Conservation (phyloP, 2,797 vertebrate genomes). For the Pempheris klunzingeri region DNA sequence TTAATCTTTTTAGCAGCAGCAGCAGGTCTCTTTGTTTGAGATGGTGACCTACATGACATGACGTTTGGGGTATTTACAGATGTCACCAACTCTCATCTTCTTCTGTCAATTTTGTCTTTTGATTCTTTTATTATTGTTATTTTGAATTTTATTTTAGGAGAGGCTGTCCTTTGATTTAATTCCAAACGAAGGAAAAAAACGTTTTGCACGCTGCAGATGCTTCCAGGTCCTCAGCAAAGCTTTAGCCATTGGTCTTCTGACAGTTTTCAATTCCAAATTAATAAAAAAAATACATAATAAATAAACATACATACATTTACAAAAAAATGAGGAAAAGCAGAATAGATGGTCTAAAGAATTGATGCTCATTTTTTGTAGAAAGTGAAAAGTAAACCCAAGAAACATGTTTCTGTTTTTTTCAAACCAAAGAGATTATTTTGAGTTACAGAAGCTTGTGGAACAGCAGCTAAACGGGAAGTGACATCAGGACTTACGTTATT, state of each 20-base stretch:
- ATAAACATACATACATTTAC: not conserved
- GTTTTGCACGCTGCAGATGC: too few relatives aligned
- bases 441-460: not conserved
- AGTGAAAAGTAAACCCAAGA: too few relatives aligned
- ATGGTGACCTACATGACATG: constrained; percentile 44
- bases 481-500: not conserved
- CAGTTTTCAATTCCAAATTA: too few relatives aligned
- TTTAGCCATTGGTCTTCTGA: too few relatives aligned
- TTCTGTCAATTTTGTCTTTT: not conserved
- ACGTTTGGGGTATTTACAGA: constrained; percentile 9
- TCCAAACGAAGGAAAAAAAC: too few relatives aligned
- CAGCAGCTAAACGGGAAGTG: constrained; percentile 7
- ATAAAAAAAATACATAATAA: not conserved
- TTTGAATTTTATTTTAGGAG: not conserved
- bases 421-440: not conserved
- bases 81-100: not conserved
- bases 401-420: too few relatives aligned
- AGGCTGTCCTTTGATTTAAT: not conserved
- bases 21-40: constrained; percentile 20
- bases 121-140: not conserved
- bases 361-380: too few relatives aligned
- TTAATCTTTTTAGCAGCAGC: constrained; percentile 52
- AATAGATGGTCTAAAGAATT: too few relatives aligned
- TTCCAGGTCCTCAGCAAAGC: too few relatives aligned
- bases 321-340: not conserved